Evolutionary conservation across 2,113 vertebrate genomes (phyloP).

Genomic region (Myotis davidii): DNA sequence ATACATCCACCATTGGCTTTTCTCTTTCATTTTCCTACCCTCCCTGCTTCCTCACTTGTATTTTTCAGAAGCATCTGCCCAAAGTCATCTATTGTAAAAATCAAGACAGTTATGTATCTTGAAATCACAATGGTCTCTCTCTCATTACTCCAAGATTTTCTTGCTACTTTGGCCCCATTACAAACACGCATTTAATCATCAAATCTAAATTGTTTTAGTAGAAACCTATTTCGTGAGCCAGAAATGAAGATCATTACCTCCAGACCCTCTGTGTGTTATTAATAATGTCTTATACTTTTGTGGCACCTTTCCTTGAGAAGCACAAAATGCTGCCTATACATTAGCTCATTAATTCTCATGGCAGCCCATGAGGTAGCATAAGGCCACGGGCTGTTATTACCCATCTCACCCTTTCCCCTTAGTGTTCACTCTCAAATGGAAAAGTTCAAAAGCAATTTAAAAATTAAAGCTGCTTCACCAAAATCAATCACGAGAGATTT

Average conservation of each 20-base stretch:
- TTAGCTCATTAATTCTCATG: not conserved
- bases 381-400: not conserved
- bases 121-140: not conserved
- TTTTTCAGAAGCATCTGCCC: not conserved
- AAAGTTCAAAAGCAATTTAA: constrained; percentile 67
- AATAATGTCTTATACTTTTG: constrained; percentile 20
- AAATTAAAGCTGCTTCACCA: constrained; percentile 68
- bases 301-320: not conserved
- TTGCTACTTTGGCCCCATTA: not conserved
- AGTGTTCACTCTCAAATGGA: not conserved
- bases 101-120: not conserved
- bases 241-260: constrained; percentile 42
- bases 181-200: constrained; percentile 21
- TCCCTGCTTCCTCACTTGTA: not conserved
- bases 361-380: not conserved
- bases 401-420: not conserved
- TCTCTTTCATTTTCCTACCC: not conserved
- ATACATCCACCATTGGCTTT: not conserved
- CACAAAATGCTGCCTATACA: not conserved
- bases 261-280: constrained; percentile 5
- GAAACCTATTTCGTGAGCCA: constrained; percentile 57
- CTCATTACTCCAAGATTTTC: not conserved
- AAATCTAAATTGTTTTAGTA: constrained; percentile 59
- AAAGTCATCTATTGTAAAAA: not conserved
- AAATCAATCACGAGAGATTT: constrained; percentile 62